These are phyloP conservation scores for Enteromius fasciolatus DNA, from an alignment of 2,797 vertebrate genomes.

Conservation along the genomic window DNA sequence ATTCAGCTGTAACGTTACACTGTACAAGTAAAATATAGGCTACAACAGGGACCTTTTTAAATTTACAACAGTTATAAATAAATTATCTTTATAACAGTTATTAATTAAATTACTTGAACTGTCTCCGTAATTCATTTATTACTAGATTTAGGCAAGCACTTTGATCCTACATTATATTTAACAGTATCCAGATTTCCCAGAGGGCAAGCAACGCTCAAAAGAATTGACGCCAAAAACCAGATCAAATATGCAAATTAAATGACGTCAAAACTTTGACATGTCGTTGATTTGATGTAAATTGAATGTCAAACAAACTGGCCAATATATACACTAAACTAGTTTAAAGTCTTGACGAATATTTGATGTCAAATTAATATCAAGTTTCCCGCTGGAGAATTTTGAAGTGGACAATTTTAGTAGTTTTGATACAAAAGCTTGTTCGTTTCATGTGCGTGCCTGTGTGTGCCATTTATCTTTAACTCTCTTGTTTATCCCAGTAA, in stretches of 20 bases:
- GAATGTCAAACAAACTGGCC: background rate
- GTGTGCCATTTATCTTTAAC: background rate
- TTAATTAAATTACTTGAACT: no score
- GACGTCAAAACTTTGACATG: background rate
- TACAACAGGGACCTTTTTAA: background rate
- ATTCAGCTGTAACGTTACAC: background rate
- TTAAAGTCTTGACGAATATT: background rate
- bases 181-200: background rate
- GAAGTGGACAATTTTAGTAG: background rate
- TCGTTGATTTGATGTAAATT: background rate
- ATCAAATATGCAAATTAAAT: constrained; percentile 1
- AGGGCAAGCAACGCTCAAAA: background rate
- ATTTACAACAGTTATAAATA: no score
- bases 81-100: no score
- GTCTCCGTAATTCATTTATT: no score
- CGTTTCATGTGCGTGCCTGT: no score
- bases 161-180: background rate
- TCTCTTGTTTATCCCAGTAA: background rate
- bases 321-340: background rate
- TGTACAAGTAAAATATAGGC: no score
- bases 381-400: background rate
- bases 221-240: background rate
- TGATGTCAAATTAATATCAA: background rate
- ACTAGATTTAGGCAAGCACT: background rate
- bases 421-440: background rate